Conservation (phyloP, 2,113 vertebrate species). For the Quiscalus mexicanus region DNA sequence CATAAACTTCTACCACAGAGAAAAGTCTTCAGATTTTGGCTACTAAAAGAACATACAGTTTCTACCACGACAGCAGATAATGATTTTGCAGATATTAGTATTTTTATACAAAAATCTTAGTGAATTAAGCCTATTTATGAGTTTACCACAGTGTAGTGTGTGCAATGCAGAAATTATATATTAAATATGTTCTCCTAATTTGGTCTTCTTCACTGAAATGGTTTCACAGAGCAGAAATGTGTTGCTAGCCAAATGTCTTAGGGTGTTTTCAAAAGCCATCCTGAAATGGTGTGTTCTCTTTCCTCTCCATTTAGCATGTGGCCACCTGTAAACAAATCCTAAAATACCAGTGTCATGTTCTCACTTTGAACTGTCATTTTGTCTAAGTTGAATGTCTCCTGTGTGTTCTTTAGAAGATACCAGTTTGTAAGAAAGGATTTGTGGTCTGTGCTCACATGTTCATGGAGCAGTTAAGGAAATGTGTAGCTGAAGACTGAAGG, state of each 20-base stretch:
- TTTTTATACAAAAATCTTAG: neutral
- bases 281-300: neutral
- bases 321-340: neutral
- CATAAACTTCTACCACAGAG: neutral
- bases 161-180: neutral
- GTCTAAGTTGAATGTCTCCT: neutral
- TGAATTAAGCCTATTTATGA: neutral
- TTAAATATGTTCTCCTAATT: fast-evolving
- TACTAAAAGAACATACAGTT: neutral
- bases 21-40: neutral
- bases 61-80: neutral
- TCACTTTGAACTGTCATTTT: neutral
- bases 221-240: neutral
- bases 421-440: neutral
- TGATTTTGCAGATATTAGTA: neutral
- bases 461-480: neutral
- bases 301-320: neutral
- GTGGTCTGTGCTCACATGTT: neutral
- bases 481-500: neutral
- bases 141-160: neutral
- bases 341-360: neutral
- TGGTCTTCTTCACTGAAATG: neutral
- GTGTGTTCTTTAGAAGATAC: neutral
- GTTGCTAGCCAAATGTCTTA: neutral
- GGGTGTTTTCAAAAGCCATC: neutral